These are phyloP conservation scores for Agapornis canus DNA, from an alignment of 2,797 vertebrate species.

Conservation along the genomic window DNA sequence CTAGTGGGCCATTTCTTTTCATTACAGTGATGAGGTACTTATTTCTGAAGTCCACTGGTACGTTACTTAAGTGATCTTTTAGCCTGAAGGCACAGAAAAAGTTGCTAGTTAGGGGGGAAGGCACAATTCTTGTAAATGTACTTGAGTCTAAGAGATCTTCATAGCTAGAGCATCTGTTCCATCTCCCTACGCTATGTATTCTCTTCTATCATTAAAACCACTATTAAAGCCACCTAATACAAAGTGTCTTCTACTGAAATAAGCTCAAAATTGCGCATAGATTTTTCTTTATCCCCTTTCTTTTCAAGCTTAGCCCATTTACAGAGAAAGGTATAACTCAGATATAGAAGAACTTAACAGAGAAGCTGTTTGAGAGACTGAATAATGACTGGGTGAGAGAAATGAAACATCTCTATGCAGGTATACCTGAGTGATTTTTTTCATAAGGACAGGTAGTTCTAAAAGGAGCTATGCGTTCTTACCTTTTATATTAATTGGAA, in stretches of 20 bases:
- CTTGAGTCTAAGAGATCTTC: neutral
- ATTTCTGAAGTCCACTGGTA: neutral
- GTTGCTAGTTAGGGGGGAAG: neutral
- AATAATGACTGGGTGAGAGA: neutral
- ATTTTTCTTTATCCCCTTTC: neutral
- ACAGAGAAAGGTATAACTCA: neutral
- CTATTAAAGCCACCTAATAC: neutral
- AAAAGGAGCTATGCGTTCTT: neutral
- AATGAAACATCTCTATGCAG: neutral
- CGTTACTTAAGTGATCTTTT: neutral
- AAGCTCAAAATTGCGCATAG: neutral
- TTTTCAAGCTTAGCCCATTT: neutral
- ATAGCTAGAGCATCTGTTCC: neutral
- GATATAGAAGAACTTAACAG: neutral
- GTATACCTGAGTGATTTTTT: neutral
- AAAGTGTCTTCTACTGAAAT: neutral
- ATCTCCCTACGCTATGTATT: neutral
- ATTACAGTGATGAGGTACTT: neutral
- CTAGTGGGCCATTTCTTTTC: slow-evolving; percentile 7
- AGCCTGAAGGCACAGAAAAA: neutral
- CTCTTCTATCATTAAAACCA: neutral
- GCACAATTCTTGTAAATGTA: neutral
- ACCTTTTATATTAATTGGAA: neutral
- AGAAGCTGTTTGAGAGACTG: neutral
- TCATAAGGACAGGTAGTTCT: neutral